phyloP scores from a whole-genome alignment of 1,140 invertebrate species.

The Antheraea mylitta region DNA sequence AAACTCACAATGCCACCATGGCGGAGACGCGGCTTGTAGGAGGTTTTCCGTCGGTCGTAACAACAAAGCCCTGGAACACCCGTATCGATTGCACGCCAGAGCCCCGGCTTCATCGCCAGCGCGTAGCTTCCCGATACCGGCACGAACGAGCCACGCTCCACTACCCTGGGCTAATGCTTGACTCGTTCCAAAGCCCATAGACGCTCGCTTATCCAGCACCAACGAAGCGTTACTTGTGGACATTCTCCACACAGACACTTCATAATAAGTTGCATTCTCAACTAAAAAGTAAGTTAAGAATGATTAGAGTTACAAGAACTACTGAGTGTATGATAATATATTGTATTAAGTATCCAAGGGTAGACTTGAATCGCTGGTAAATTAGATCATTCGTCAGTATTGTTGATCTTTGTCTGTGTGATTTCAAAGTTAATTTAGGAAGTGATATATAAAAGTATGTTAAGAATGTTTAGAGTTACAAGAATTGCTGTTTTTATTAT shows the following conservation, averaged over 20 bases:
- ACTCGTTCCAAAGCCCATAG: slow-evolving; percentile 58
- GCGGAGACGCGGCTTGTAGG: slow-evolving; percentile 46
- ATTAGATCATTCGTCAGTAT: too few relatives aligned
- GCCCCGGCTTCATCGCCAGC: slow-evolving; percentile 60
- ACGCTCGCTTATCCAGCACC: slow-evolving; percentile 47
- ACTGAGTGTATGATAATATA: too few relatives aligned
- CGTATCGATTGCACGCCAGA: slow-evolving; percentile 63
- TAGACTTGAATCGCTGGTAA: too few relatives aligned
- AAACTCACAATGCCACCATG: slow-evolving; percentile 71
- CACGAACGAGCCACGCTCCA: slow-evolving; percentile 48
- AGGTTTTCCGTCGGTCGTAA: slow-evolving; percentile 59
- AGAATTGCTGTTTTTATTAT: too few relatives aligned
- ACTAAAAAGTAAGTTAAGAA: slow-evolving; percentile 35
- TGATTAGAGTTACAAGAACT: too few relatives aligned
- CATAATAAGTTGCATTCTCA: slow-evolving; percentile 71
- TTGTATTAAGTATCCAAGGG: too few relatives aligned
- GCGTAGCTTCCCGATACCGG: slow-evolving; percentile 43
- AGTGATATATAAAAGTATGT: too few relatives aligned
- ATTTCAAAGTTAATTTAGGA: too few relatives aligned
- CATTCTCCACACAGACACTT: slow-evolving; percentile 66
- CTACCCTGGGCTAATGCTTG: slow-evolving; percentile 47
- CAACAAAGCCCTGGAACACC: slow-evolving; percentile 53
- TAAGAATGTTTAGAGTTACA: too few relatives aligned
- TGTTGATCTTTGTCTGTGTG: too few relatives aligned
- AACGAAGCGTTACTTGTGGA: slow-evolving; percentile 61